Conservation (phyloP, 2,888 invertebrate species). For the Torymus texanus region DNA sequence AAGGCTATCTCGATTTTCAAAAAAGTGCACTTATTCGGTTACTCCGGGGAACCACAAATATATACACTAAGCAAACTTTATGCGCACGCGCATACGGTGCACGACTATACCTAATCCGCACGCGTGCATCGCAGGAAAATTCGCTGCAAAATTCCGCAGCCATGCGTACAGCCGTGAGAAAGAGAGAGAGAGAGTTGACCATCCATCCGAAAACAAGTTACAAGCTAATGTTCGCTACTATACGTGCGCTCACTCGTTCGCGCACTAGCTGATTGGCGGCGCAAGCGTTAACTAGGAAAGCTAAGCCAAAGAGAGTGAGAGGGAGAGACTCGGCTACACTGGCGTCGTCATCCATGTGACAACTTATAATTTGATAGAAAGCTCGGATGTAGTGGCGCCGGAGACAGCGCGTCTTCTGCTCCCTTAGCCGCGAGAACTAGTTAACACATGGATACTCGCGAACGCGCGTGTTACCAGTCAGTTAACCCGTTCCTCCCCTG, state of each 20-base stretch:
- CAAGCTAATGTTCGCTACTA: no score
- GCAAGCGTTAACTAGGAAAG: slow-evolving; percentile 66
- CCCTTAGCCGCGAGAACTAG: slow-evolving; percentile 40
- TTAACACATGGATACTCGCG: slow-evolving; percentile 28
- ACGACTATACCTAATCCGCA: no score
- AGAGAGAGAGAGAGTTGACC: no score
- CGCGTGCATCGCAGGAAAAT: no score
- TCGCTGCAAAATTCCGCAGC: no score
- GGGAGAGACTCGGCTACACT: slow-evolving; percentile 57
- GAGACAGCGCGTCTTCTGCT: slow-evolving; percentile 24
- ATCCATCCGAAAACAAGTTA: no score
- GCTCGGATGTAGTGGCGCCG: slow-evolving; percentile 58
- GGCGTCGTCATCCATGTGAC: slow-evolving; percentile 68
- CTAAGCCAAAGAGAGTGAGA: slow-evolving; percentile 57
- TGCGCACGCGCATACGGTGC: no score
- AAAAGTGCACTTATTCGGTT: no score
- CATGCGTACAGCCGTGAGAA: no score
- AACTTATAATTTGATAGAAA: slow-evolving; percentile 71
- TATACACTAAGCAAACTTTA: no score
- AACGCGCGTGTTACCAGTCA: neutral
- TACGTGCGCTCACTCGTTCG: neutral
- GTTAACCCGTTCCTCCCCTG: neutral
- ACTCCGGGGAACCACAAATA: no score
- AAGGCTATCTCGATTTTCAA: no score
- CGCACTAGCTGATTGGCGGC: slow-evolving; percentile 65